Percentiles rank a stretch among this genome's conserved stretches.
Conservation (phyloP, 2,888 invertebrate genomes). For the Calliopum simillimum region DNA sequence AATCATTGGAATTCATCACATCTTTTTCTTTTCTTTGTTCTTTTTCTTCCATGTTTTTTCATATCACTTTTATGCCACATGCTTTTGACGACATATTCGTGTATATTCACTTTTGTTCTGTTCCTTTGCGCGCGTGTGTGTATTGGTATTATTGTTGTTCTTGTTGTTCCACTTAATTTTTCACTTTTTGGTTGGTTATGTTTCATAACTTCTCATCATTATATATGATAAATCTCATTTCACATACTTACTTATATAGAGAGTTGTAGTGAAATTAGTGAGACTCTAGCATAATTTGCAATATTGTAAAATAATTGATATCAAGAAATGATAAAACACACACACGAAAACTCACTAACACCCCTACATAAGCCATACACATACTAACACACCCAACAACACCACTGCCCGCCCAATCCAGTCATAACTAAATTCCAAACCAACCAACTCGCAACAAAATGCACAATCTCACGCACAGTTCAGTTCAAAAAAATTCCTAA, state of each 20-base stretch:
- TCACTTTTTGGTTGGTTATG: conserved; percentile 16
- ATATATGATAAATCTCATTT: conserved; percentile 46
- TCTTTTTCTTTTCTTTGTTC: conserved; percentile 23
- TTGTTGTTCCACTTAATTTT: conserved; percentile 31
- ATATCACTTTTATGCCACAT: not conserved
- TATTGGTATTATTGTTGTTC: conserved; percentile 20
- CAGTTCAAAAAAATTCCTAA: not conserved
- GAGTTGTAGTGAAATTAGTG: conserved; percentile 67
- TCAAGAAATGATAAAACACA: conserved; percentile 49
- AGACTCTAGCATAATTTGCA: conserved; percentile 66
- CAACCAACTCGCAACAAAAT: conserved; percentile 18
- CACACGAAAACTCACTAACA: not conserved
- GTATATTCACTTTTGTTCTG: not conserved
- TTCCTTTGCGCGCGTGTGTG: not conserved
- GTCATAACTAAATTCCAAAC: conserved; percentile 10
- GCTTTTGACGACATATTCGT: not conserved
- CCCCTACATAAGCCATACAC: conserved; percentile 10
- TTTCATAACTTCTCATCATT: conserved; percentile 43
- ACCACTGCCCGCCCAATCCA: conserved; percentile 8
- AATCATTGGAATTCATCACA: conserved; percentile 30
- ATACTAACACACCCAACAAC: conserved; percentile 20
- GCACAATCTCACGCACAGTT: conserved; percentile 10
- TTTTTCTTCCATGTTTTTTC: conserved; percentile 29
- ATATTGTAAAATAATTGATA: conserved; percentile 62
- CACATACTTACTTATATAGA: too few species aligned